Evolutionary conservation across 2,113 vertebrate species (phyloP).

Genomic region (Pseudorasbora parva): DNA sequence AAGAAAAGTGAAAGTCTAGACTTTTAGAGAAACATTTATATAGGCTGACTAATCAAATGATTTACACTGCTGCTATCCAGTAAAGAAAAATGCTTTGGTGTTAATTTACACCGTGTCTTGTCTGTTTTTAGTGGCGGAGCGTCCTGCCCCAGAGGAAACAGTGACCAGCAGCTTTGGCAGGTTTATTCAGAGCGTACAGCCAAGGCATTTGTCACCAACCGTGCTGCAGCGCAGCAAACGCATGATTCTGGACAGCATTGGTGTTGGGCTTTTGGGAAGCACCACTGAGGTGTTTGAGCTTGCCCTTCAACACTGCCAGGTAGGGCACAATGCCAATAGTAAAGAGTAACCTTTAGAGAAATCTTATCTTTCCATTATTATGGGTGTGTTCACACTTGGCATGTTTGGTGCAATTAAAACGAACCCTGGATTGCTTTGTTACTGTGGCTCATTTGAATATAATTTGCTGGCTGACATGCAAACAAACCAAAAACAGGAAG

Average conservation of each 20-base stretch:
- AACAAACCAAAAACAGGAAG: no score
- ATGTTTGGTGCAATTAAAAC: no score
- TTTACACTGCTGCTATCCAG: neutral
- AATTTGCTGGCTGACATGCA: no score
- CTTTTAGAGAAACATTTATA: neutral
- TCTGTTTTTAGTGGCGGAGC: conserved; percentile 69
- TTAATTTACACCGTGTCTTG: neutral
- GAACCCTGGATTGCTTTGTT: no score
- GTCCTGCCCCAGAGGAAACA: conserved; percentile 69
- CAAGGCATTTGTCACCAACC: conserved; percentile 74
- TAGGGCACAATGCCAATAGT: conserved; percentile 59
- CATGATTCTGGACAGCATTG: conserved; percentile 89
- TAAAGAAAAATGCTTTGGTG: neutral
- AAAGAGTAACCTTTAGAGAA: neutral
- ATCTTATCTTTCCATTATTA: conserved; percentile 4
- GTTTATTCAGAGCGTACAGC: conserved; percentile 78
- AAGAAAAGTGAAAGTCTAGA: neutral
- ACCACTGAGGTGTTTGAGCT: conserved; percentile 82
- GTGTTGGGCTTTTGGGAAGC: conserved; percentile 86
- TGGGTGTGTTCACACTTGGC: neutral
- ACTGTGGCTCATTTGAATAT: no score
- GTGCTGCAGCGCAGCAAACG: conserved; percentile 84
- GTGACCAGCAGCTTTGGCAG: conserved; percentile 84
- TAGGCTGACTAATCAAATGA: no score
- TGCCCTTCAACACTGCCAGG: conserved; percentile 83